A percentile compares a stretch with the other conserved stretches of the same genome.
Evolutionary conservation across 2,797 vertebrate genomes (phyloP).

Genomic region (Neosalanx taihuensis): DNA sequence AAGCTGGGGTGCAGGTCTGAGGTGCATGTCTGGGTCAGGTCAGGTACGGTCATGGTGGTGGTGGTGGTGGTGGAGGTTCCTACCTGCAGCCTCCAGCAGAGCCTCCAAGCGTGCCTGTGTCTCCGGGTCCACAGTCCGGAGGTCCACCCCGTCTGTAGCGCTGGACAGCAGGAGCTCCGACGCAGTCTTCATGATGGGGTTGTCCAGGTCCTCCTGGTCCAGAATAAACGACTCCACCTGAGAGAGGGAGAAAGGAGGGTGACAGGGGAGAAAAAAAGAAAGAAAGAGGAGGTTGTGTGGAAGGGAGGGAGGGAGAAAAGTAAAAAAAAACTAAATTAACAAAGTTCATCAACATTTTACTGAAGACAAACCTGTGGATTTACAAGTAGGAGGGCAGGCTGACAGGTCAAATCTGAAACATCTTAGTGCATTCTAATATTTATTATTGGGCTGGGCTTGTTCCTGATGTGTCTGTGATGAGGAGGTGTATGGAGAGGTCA

Average conservation of each 20-base stretch:
- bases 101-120: slow-evolving; percentile 98
- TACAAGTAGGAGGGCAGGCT: no score
- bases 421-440: no score
- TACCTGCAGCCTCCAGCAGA: slow-evolving; percentile 97
- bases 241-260: neutral
- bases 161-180: slow-evolving; percentile 96
- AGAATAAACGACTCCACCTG: slow-evolving; percentile 99
- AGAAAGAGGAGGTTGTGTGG: neutral
- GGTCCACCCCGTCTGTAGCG: slow-evolving; percentile 92
- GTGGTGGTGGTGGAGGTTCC: neutral
- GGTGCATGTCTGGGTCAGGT: slow-evolving; percentile 16
- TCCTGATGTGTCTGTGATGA: no score
- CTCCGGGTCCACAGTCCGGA: slow-evolving; percentile 97
- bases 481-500: no score
- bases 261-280: neutral
- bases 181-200: slow-evolving; percentile 97
- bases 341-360: no score
- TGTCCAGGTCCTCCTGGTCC: slow-evolving; percentile 99
- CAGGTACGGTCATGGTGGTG: neutral
- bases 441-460: no score
- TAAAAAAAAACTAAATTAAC: no score
- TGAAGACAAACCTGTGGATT: no score
- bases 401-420: no score
- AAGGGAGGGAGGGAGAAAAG: no score
- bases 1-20: neutral